These are phyloP conservation scores for Drosophila repletoides DNA, from an alignment of 1,140 invertebrate species.

Conservation along the genomic window DNA sequence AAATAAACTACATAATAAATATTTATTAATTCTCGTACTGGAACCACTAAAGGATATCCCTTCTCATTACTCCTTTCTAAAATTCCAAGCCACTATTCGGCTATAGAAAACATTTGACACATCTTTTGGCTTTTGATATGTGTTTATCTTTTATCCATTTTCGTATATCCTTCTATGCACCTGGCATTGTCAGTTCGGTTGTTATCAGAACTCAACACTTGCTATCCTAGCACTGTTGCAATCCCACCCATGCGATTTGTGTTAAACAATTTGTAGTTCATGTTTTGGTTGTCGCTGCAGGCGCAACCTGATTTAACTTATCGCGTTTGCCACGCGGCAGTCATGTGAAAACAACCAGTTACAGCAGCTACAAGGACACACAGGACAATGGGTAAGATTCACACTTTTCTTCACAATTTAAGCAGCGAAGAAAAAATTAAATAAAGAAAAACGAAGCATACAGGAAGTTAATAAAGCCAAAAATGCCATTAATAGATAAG, in stretches of 20 bases:
- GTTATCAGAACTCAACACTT: conserved; percentile 29
- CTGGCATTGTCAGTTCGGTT: conserved; percentile 19
- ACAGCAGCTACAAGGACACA: conserved; percentile 8
- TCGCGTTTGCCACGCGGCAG: conserved; percentile 56
- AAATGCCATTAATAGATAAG: too few relatives aligned
- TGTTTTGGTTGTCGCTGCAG: conserved; percentile 64
- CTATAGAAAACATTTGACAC: neutral
- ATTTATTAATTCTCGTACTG: too few relatives aligned
- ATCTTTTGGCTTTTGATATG: neutral
- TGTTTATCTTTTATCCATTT: conserved; percentile 14
- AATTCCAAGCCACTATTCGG: too few relatives aligned
- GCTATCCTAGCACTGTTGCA: neutral
- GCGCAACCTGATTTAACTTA: conserved; percentile 71
- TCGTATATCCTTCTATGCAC: conserved; percentile 8
- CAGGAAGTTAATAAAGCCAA: too few relatives aligned
- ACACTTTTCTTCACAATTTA: neutral
- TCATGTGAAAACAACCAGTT: conserved; percentile 53
- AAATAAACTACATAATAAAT: too few relatives aligned
- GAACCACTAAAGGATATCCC: too few relatives aligned
- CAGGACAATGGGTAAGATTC: conserved; percentile 7
- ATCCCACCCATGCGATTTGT: conserved; percentile 53
- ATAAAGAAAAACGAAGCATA: too few relatives aligned
- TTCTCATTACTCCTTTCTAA: too few relatives aligned
- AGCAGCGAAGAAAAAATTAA: too few relatives aligned
- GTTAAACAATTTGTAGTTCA: conserved; percentile 74